Conservation (phyloP, 2,888 invertebrate genomes). For the Onchidella celtica region DNA sequence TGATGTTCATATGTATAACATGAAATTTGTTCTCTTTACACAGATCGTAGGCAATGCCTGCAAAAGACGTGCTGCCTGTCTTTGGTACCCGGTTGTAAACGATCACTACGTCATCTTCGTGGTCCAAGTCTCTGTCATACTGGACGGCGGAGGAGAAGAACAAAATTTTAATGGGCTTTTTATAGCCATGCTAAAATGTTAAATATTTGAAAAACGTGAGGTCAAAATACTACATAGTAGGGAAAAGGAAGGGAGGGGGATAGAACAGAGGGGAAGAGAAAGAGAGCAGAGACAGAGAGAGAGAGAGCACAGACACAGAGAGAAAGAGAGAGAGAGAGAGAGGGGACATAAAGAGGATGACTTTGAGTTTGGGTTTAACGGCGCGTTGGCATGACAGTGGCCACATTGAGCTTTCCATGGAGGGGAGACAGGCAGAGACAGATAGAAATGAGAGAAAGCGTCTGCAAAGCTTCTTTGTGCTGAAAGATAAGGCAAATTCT, state of each 20-base stretch:
- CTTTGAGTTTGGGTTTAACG: too few species aligned
- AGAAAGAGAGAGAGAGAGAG: not conserved
- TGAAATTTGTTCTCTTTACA: conserved; percentile 49
- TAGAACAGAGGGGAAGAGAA: too few species aligned
- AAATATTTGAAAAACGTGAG: not conserved
- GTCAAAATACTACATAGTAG: not conserved
- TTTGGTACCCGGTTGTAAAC: conserved; percentile 56
- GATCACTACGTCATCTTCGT: conserved; percentile 47
- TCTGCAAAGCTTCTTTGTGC: too few species aligned
- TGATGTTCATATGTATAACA: conserved; percentile 49
- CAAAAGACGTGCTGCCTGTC: conserved; percentile 55
- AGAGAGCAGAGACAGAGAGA: not conserved
- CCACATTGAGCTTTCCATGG: too few species aligned
- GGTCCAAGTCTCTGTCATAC: conserved; percentile 2
- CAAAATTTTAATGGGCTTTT: not conserved
- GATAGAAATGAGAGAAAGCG: not conserved
- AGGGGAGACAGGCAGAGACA: too few species aligned
- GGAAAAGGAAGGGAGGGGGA: not conserved
- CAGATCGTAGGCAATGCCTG: conserved; percentile 51
- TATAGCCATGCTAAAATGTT: not conserved
- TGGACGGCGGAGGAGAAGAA: not conserved
- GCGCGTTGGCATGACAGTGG: too few species aligned
- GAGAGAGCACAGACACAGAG: too few species aligned
- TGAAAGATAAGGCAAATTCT: too few species aligned
- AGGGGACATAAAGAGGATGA: too few species aligned